Base-by-base conservation (phyloP, 2,888 invertebrate species). In the Isotomurus palustris region DNA sequence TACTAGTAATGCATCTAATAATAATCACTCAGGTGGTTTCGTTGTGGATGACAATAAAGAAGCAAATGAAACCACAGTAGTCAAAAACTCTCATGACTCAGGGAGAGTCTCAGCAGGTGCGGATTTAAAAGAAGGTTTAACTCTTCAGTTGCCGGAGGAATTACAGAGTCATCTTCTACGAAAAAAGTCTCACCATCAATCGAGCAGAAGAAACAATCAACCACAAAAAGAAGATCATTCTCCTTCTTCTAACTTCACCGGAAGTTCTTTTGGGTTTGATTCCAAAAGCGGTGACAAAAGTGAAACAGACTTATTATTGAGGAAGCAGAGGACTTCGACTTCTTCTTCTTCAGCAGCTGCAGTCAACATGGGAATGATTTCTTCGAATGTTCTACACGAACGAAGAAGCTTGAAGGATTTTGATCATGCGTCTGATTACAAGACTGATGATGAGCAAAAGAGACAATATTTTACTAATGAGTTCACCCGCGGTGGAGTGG, bases 201-300 rank as follows among this genome's bases (percentile, higher is more conserved):
- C 21, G 8, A 17, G 14, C 6, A 38, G n/a, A 19, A 4, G 5
- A 14, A 38, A 38, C 19, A 4, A 21, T 22, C 43, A 19, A 43
- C 43, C 19, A 21, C 43, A 24, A 43, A 40, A 6, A 40, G 19
- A 6, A 40, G 24, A 43, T 6, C 14, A 4, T 8, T 24, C 8
- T 24, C 27, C 14, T 25, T 21, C 25, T n/a, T 21, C 25, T n/a
- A 25, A 47, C 27, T 6, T 47, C 43, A 47, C 61, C 64, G 64
- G 61, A 64, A 64, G 61, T 64, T 49, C 59, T 38, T 50, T 53
- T 64, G 61, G 64, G 64, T 53, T 51, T 43, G 49, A 56, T 52
- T 47, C 53, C 56, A 64, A 54, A 32, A 55, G 52, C 29, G 25
- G 27, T 29, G 52, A 52, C 28, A 52, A 52, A 52, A 52, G 52